Conservation (phyloP, 2,888 invertebrate genomes). For the Ochropacha duplaris region DNA sequence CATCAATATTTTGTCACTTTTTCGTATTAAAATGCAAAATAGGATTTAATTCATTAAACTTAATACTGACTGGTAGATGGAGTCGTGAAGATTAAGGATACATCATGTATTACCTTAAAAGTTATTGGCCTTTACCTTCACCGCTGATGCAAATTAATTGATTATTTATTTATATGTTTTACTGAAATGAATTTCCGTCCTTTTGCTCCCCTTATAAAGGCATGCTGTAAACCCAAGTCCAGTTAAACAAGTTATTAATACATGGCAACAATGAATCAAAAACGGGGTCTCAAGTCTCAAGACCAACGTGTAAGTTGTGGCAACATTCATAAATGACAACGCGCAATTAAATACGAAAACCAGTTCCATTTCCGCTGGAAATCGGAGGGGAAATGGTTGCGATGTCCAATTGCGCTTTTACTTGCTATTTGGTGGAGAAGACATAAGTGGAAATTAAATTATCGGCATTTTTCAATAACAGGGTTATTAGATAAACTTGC, state of each 20-base stretch:
- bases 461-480: background rate
- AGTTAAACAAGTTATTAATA: background rate
- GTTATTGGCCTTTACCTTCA: background rate
- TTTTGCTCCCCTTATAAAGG: background rate
- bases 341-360: slow-evolving; percentile 24
- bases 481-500: background rate
- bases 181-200: background rate
- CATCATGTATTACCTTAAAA: background rate
- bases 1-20: too few species aligned
- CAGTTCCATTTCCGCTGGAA: slow-evolving; percentile 21
- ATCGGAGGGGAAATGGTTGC: slow-evolving; percentile 11
- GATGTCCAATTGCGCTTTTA: background rate
- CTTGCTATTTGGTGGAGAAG: background rate
- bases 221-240: background rate
- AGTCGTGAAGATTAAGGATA: background rate
- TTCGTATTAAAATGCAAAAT: too few species aligned
- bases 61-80: background rate
- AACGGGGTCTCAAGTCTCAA: background rate
- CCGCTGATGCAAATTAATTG: background rate
- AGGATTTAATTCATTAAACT: background rate
- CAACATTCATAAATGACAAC: slow-evolving; percentile 14
- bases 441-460: background rate
- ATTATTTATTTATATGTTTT: background rate
- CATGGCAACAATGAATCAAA: background rate
- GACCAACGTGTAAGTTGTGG: background rate